These are phyloP conservation scores for human (Homo sapiens) DNA, from an alignment of 2,113 vertebrate species.

Conservation along the genomic window GRCh38 chr12:121520501-121521000, in stretches of 20 bases:
- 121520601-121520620: background rate
- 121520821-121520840: background rate
- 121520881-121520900: background rate
- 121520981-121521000: slow-evolving; percentile 98
- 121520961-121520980: slow-evolving; percentile 70
- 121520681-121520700: background rate
- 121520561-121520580: background rate
- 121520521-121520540: background rate
- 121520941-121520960: fast-evolving
- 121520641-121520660: fast-evolving
- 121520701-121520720: background rate
- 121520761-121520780: background rate
- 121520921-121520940: fast-evolving
- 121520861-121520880: background rate
- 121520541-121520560: background rate
- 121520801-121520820: background rate
- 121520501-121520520: background rate
- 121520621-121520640: background rate
- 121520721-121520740: slow-evolving; percentile 10
- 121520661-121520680: background rate
- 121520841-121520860: background rate
- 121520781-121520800: background rate
- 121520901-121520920: background rate
- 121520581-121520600: background rate
- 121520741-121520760: background rate